Conservation (phyloP, 2,888 invertebrate genomes). For the Encarsia formosa region DNA sequence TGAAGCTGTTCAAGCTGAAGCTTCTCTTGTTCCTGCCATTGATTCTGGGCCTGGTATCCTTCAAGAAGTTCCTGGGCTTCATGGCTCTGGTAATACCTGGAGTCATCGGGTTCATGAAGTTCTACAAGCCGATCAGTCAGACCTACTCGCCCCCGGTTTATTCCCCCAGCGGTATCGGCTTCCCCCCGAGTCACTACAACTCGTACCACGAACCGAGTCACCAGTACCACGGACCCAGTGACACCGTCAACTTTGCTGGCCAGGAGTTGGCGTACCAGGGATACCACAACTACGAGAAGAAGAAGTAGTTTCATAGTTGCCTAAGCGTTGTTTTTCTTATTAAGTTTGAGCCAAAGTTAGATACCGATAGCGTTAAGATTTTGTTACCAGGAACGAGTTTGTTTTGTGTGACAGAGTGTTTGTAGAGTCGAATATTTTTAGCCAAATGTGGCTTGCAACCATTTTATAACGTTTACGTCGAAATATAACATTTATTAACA, state of each 20-base stretch:
- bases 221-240: slow-evolving; percentile 46
- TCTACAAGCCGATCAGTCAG: slow-evolving; percentile 70
- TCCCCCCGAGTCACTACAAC: slow-evolving; percentile 56
- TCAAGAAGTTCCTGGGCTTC: slow-evolving; percentile 79
- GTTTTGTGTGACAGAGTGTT: no score
- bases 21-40: slow-evolving; percentile 76
- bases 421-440: no score
- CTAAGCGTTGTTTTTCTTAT: background rate
- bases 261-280: slow-evolving; percentile 73
- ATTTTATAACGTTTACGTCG: no score
- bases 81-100: slow-evolving; percentile 77
- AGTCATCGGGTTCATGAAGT: slow-evolving; percentile 78
- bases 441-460: no score
- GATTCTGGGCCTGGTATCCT: slow-evolving; percentile 77
- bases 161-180: slow-evolving; percentile 70
- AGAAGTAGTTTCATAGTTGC: background rate
- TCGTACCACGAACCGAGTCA: slow-evolving; percentile 40
- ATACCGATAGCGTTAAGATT: no score
- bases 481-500: no score
- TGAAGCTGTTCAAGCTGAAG: slow-evolving; percentile 82
- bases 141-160: slow-evolving; percentile 60
- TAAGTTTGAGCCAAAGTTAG: slow-evolving; percentile 16
- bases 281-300: slow-evolving; percentile 47
- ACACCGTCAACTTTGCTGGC: slow-evolving; percentile 63
- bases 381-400: no score